These are phyloP conservation scores for Drosophila vallismaia DNA, from an alignment of 2,888 invertebrate genomes.

Conservation along the genomic window DNA sequence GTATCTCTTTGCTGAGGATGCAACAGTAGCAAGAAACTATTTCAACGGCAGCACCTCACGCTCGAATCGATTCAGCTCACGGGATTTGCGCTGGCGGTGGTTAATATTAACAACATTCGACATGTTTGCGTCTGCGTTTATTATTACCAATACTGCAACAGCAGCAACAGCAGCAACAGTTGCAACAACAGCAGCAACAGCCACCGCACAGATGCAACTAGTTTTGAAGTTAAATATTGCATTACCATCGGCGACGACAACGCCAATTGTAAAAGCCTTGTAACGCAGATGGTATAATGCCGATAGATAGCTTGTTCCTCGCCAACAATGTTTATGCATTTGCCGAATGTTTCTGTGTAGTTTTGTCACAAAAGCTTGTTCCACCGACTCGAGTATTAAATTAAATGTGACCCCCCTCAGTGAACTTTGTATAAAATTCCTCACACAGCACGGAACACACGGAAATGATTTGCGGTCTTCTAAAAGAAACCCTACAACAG, in stretches of 20 bases:
- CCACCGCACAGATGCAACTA: slow-evolving; percentile 46
- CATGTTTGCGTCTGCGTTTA: slow-evolving; percentile 68
- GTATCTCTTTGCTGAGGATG: slow-evolving; percentile 15
- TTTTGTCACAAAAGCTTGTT: slow-evolving; percentile 23
- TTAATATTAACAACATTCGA: slow-evolving; percentile 78
- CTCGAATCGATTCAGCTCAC: slow-evolving; percentile 19
- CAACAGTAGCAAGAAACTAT: slow-evolving; percentile 23
- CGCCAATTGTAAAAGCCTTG: slow-evolving; percentile 33
- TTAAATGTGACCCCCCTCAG: slow-evolving; percentile 29
- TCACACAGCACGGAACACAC: background rate
- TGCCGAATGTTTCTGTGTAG: slow-evolving; percentile 34
- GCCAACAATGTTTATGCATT: slow-evolving; percentile 30
- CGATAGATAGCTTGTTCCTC: slow-evolving; percentile 33
- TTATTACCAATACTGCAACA: slow-evolving; percentile 43
- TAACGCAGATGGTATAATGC: slow-evolving; percentile 35
- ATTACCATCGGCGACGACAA: slow-evolving; percentile 47
- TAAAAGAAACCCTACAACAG: background rate
- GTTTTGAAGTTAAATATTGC: slow-evolving; percentile 56
- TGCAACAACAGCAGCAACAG: slow-evolving; percentile 19
- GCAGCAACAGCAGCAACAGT: slow-evolving; percentile 24
- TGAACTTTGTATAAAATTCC: slow-evolving; percentile 1
- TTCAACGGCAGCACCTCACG: slow-evolving; percentile 17
- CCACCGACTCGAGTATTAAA: slow-evolving; percentile 13
- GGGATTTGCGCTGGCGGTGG: slow-evolving; percentile 71
- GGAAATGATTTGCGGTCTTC: slow-evolving; percentile 1